A percentile compares a stretch with the other conserved stretches of the same genome.
Evolutionary conservation across 2,888 invertebrate species (phyloP).

Genomic region (Brachyptera putata): DNA sequence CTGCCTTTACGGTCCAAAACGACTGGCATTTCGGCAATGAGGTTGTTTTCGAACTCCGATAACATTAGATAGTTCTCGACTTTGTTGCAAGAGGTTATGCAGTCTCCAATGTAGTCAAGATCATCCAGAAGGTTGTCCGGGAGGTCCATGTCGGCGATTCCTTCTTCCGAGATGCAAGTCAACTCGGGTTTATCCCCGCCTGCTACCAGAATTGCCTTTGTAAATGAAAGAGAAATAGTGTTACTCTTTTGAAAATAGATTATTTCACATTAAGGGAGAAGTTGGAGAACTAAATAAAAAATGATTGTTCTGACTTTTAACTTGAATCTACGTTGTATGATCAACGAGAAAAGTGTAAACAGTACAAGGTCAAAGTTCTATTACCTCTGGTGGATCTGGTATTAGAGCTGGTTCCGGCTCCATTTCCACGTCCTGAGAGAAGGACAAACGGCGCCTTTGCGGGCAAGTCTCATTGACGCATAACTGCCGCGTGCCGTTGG

Average conservation of each 20-base stretch:
- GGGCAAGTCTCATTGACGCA: slow-evolving; percentile 56
- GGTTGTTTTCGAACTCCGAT: slow-evolving; percentile 80
- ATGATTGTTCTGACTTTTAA: too few relatives aligned
- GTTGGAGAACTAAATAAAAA: too few relatives aligned
- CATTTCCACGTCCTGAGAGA: slow-evolving; percentile 51
- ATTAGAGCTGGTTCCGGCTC: slow-evolving; percentile 16
- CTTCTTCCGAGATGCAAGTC: slow-evolving; percentile 81
- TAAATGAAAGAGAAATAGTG: too few relatives aligned
- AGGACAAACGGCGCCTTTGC: slow-evolving; percentile 53
- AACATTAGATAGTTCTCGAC: slow-evolving; percentile 82
- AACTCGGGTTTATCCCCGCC: slow-evolving; percentile 63
- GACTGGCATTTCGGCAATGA: slow-evolving; percentile 72
- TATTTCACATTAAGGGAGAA: too few relatives aligned
- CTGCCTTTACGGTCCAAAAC: slow-evolving; percentile 66
- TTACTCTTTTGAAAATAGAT: too few relatives aligned
- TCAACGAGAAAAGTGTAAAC: neutral
- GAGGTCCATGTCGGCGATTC: slow-evolving; percentile 75
- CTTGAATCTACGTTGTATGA: too few relatives aligned
- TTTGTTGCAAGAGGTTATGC: slow-evolving; percentile 81
- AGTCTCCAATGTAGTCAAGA: slow-evolving; percentile 74
- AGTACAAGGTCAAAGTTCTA: neutral
- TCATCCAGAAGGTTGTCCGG: slow-evolving; percentile 76
- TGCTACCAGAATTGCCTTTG: slow-evolving; percentile 46
- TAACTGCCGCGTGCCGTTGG: slow-evolving; percentile 54
- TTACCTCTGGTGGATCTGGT: slow-evolving; percentile 14